These are phyloP conservation scores for Protomyctophum bolini DNA, from an alignment of 2,113 vertebrate species.

Conservation along the genomic window DNA sequence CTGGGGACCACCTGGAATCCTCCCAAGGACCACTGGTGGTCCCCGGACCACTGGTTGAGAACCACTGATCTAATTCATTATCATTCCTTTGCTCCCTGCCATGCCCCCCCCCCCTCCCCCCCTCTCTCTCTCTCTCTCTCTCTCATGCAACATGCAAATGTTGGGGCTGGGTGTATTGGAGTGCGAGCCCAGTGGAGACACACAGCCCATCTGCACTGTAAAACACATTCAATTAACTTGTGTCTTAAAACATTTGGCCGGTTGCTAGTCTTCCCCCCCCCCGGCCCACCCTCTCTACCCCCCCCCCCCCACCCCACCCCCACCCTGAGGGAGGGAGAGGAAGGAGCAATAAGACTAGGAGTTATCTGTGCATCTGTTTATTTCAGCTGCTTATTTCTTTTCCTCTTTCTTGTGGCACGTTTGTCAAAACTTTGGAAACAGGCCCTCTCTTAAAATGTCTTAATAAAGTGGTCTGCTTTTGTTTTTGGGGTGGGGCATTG, in stretches of 20 bases:
- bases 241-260: neutral
- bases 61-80: too few species aligned
- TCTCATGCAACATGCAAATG: slow-evolving; percentile 13
- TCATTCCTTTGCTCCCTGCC: too few species aligned
- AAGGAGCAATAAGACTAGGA: neutral
- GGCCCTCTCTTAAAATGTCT: too few species aligned
- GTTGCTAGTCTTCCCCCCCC: neutral
- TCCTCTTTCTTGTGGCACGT: too few species aligned
- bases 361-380: too few species aligned
- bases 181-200: neutral
- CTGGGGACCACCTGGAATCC: too few species aligned
- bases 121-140: neutral
- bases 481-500: slow-evolving; percentile 23
- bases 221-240: neutral
- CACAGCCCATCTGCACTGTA: slow-evolving; percentile 20
- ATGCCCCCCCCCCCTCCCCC: neutral
- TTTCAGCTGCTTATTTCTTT: too few species aligned
- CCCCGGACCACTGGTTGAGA: too few species aligned
- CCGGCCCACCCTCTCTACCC: neutral
- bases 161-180: slow-evolving; percentile 11
- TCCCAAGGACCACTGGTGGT: too few species aligned
- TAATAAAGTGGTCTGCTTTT: neutral
- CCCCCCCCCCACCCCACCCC: neutral
- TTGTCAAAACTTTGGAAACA: too few species aligned
- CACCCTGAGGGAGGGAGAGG: neutral